phyloP scores from a whole-genome alignment of 2,888 invertebrate species.

The Melanotus villosus region DNA sequence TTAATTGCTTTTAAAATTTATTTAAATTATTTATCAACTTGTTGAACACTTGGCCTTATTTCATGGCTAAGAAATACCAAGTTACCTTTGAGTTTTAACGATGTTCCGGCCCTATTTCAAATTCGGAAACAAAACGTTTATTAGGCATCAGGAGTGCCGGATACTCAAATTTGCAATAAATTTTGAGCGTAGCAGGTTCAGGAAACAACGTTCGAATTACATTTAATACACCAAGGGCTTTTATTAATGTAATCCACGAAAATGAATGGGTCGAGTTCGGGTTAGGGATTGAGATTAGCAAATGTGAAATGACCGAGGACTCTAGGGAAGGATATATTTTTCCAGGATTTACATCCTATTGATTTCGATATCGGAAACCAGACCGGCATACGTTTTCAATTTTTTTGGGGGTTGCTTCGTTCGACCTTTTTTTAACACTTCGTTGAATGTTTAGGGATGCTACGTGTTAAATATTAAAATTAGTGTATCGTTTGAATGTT shows the following conservation, averaged over 20 bases:
- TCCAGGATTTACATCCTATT: constrained; percentile 21
- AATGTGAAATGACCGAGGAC: constrained; percentile 22
- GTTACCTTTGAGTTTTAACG: no score
- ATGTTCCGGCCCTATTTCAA: not conserved
- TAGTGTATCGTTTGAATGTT: no score
- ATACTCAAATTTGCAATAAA: constrained; percentile 14
- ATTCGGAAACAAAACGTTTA: not conserved
- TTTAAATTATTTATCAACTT: no score
- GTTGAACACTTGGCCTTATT: no score
- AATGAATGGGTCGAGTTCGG: constrained; percentile 24
- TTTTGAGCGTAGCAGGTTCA: constrained; percentile 6
- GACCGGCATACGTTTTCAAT: not conserved
- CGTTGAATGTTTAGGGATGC: no score
- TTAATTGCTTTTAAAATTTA: no score
- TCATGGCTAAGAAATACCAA: no score
- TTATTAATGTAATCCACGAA: constrained; percentile 25
- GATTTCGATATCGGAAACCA: constrained; percentile 14
- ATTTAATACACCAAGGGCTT: constrained; percentile 21
- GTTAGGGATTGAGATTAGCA: constrained; percentile 16
- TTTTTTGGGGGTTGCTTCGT: not conserved
- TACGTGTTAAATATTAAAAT: no score
- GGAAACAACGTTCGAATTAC: constrained; percentile 19
- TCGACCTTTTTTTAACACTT: not conserved
- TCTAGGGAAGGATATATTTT: constrained; percentile 17
- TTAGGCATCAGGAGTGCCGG: not conserved